These are phyloP conservation scores for Asobara japonica DNA, from an alignment of 1,140 invertebrate species.

Conservation along the genomic window DNA sequence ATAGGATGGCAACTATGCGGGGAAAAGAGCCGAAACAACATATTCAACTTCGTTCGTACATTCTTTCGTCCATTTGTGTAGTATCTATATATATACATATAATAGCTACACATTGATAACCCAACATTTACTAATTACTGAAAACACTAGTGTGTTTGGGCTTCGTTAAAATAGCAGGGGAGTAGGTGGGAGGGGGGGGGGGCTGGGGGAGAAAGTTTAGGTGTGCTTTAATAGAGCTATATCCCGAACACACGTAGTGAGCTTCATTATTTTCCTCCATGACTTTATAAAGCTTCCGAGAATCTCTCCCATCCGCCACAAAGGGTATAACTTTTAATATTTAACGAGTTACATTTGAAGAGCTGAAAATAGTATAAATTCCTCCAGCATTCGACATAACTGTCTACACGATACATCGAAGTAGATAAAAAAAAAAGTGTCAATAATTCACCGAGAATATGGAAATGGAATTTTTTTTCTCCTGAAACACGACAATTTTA, in stretches of 20 bases:
- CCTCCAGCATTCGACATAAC: neutral
- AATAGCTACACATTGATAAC: neutral
- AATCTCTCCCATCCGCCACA: neutral
- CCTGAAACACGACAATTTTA: conserved; percentile 20
- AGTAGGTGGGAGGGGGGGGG: too few relatives aligned
- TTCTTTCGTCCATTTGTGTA: neutral
- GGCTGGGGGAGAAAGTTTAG: neutral
- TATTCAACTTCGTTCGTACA: neutral
- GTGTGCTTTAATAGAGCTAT: neutral
- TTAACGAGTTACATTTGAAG: conserved; percentile 3
- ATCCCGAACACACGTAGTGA: neutral
- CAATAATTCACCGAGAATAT: conserved; percentile 8
- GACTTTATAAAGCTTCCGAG: neutral
- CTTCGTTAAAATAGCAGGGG: neutral
- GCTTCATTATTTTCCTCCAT: neutral
- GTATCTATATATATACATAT: neutral
- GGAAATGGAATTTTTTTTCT: conserved; percentile 28
- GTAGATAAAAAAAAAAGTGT: neutral
- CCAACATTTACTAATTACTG: neutral
- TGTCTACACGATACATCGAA: neutral
- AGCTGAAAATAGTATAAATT: neutral
- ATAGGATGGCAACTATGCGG: neutral
- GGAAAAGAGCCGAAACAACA: neutral
- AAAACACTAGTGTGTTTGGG: neutral
- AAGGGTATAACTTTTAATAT: neutral